These are phyloP conservation scores for Trinorchestia longiramus DNA, from an alignment of 1,140 invertebrate species.

Conservation along the genomic window DNA sequence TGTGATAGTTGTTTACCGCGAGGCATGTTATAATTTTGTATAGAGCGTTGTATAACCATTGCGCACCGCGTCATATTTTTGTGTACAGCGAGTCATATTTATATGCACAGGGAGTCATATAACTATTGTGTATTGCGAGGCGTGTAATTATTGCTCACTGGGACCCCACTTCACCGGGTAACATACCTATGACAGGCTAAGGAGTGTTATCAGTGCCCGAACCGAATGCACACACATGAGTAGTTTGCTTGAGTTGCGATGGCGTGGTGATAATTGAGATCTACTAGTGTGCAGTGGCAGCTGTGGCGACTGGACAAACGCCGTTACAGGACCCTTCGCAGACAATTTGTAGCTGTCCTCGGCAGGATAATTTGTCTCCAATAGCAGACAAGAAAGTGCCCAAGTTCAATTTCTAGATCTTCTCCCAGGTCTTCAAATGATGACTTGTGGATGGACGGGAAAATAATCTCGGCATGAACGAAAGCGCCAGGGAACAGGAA, in stretches of 20 bases:
- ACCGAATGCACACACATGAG: background rate
- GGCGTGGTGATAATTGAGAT: background rate
- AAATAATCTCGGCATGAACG: background rate
- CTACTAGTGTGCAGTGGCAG: background rate
- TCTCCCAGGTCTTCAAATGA: background rate
- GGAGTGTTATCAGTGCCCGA: too few species aligned
- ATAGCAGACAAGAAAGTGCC: background rate
- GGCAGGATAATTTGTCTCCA: slow-evolving; percentile 1
- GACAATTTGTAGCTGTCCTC: slow-evolving; percentile 21
- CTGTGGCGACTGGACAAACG: background rate
- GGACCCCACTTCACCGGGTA: too few species aligned
- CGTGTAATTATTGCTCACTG: too few species aligned
- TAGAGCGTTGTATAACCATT: too few species aligned
- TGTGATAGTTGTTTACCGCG: too few species aligned
- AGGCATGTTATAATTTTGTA: too few species aligned
- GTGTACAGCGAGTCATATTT: too few species aligned
- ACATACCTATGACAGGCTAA: too few species aligned
- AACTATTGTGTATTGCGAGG: too few species aligned
- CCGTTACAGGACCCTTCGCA: background rate
- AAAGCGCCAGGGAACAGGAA: background rate
- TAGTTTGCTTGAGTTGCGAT: background rate
- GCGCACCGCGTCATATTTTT: too few species aligned
- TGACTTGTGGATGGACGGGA: background rate
- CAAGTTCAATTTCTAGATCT: slow-evolving; percentile 20
- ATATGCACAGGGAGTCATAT: too few species aligned